Evolutionary conservation across 1,140 invertebrate genomes (phyloP).

Genomic region (Micrasema minimum): DNA sequence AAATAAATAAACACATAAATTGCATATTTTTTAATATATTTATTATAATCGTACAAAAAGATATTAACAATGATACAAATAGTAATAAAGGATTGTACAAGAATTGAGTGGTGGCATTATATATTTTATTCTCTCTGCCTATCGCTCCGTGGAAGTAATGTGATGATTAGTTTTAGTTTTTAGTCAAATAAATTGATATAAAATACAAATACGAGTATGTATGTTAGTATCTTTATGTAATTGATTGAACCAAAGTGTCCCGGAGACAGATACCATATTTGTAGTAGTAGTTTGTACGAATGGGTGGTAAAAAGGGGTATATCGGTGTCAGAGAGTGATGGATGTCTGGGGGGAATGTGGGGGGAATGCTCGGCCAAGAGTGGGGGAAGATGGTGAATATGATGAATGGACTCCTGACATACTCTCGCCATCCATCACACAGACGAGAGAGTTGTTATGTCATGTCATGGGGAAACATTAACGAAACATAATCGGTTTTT

Average conservation of each 20-base stretch:
- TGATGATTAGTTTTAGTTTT: no score
- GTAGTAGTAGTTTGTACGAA: neutral
- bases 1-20: no score
- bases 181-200: no score
- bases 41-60: no score
- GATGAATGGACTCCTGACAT: constrained; percentile 49
- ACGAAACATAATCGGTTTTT: constrained; percentile 24
- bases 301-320: constrained; percentile 1
- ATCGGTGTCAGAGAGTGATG: constrained; percentile 41
- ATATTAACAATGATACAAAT: no score
- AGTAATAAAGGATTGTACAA: no score
- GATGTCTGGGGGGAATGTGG: constrained; percentile 27
- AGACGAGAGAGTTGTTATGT: constrained; percentile 19
- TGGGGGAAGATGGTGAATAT: constrained; percentile 28
- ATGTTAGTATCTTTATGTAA: no score
- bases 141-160: no score
- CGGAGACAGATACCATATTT: neutral
- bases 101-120: no score
- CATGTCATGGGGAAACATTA: constrained; percentile 26
- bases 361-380: neutral
- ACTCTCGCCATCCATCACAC: constrained; percentile 46
- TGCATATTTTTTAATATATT: no score
- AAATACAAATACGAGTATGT: no score
- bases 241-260: neutral
- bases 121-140: no score